Evolutionary conservation across 2,113 vertebrate genomes (phyloP).

Genomic region (Mobula birostris): DNA sequence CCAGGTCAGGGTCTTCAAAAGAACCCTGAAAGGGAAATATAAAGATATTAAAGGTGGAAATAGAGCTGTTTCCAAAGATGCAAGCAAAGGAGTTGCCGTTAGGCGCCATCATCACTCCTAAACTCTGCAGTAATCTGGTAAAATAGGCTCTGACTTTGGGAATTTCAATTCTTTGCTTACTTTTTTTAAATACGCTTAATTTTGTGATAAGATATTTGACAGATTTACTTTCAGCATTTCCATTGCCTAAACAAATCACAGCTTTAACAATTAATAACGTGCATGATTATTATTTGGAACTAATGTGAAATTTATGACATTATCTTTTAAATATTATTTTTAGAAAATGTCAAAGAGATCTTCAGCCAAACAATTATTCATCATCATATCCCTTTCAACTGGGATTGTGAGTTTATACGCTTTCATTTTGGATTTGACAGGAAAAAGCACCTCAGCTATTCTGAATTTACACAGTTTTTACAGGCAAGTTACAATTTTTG

Average conservation of each 20-base stretch:
- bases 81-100: too few relatives aligned
- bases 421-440: slow-evolving; percentile 89
- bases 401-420: slow-evolving; percentile 93
- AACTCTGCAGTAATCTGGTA: neutral
- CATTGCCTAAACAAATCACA: neutral
- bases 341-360: slow-evolving; percentile 93
- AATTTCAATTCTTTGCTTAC: neutral
- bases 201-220: neutral
- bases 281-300: neutral
- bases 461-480: slow-evolving; percentile 90
- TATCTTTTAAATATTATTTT: neutral
- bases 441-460: slow-evolving; percentile 83
- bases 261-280: neutral
- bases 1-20: too few relatives aligned
- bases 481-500: slow-evolving; percentile 64
- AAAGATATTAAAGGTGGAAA: too few relatives aligned
- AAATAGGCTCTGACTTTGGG: neutral
- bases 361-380: slow-evolving; percentile 88
- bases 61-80: too few relatives aligned
- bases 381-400: slow-evolving; percentile 95
- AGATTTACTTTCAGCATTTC: neutral
- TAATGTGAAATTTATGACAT: neutral
- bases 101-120: too few relatives aligned
- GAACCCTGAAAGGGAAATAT: too few relatives aligned
- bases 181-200: neutral